A percentile compares a stretch with the other conserved stretches of the same genome.
Evolutionary conservation across 2,797 vertebrate genomes (phyloP).

Genomic region (Cryptoprocta ferox): DNA sequence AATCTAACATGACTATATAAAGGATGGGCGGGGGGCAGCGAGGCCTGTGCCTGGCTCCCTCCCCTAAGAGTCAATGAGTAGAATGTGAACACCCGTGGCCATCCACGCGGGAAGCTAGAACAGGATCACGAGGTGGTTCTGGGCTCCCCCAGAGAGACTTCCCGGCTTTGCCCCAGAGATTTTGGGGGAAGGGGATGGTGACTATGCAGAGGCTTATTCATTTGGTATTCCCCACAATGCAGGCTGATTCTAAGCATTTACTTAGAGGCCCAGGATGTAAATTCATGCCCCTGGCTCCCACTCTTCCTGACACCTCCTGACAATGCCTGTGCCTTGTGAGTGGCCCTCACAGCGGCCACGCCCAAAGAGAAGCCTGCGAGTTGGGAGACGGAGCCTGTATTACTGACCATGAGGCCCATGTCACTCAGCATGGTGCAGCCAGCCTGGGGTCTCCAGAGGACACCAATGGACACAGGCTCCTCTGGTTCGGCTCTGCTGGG

Average conservation of each 20-base stretch:
- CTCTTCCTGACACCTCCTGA: not conserved
- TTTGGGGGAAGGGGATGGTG: not conserved
- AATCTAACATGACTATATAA: not conserved
- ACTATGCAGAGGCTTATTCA: conserved; percentile 26
- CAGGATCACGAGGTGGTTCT: not conserved
- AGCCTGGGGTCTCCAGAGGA: not conserved
- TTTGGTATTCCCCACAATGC: not conserved
- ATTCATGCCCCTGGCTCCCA: not conserved
- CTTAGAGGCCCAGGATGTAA: conserved; percentile 45
- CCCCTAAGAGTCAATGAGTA: not conserved
- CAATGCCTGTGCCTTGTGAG: not conserved
- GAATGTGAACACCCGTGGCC: not conserved
- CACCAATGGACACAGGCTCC: not conserved
- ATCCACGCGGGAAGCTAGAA: not conserved
- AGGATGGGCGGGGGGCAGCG: not conserved
- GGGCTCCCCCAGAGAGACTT: not conserved
- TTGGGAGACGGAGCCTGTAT: not conserved
- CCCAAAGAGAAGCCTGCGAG: not conserved
- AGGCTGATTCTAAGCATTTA: conserved; percentile 9
- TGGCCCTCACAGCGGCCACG: not conserved
- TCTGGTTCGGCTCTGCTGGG: not conserved
- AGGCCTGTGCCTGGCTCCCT: not conserved
- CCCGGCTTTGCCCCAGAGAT: not conserved
- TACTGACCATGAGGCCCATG: not conserved
- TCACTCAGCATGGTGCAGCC: not conserved